Evolutionary conservation across 2,113 vertebrate species (phyloP).

Genomic region (Anhinga anhinga): DNA sequence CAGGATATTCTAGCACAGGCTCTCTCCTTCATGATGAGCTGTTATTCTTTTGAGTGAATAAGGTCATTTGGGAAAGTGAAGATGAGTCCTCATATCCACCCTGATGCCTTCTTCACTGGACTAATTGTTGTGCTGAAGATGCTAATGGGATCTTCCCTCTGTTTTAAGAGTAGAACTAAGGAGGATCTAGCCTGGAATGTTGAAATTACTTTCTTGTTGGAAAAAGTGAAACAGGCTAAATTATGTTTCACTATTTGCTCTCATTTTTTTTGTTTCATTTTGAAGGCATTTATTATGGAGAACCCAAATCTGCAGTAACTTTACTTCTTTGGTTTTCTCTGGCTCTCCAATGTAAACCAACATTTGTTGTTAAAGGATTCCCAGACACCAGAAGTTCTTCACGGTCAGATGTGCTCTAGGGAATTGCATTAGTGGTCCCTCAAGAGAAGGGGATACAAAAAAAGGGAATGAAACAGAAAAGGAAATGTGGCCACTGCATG

Average conservation of each 20-base stretch:
- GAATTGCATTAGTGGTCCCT: not conserved
- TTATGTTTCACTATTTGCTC: not conserved
- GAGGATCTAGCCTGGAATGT: not conserved
- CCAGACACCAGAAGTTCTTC: not conserved
- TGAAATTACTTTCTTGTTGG: not conserved
- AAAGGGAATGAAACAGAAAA: not conserved
- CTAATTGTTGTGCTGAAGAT: not conserved
- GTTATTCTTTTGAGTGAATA: not conserved
- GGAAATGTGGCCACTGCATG: rapidly evolving
- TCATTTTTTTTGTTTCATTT: not conserved
- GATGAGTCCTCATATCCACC: not conserved
- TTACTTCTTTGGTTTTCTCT: not conserved
- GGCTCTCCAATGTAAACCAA: not conserved
- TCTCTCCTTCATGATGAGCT: not conserved
- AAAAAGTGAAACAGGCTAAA: not conserved
- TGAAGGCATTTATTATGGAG: not conserved
- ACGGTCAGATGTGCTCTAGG: not conserved
- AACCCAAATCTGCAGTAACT: not conserved
- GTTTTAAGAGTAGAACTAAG: not conserved
- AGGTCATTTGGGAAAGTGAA: not conserved
- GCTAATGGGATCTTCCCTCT: not conserved
- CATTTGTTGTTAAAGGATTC: not conserved
- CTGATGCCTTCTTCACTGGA: not conserved
- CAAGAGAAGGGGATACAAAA: not conserved
- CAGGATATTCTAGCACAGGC: not conserved